Base-by-base conservation (phyloP, 2,113 vertebrate species). In the Dicerorhinus sumatrensis region DNA sequence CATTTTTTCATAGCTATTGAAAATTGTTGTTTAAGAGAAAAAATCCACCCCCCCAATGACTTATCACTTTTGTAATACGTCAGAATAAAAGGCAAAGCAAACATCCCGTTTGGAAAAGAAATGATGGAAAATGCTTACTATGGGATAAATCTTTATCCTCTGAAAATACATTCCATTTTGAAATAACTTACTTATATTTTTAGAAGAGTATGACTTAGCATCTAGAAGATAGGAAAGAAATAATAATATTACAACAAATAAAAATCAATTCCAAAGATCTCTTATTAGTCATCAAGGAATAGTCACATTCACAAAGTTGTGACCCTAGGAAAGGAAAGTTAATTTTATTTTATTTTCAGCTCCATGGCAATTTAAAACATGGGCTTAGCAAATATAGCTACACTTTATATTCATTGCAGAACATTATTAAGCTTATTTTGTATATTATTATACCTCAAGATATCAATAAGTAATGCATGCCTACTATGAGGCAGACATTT, bases 21-120 rank as follows among this genome's bases (percentile, higher is more conserved):
- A 97, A 9, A 97, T 85, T 58, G 91, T 63, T 94, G 3, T 95
- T 81, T 93, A 69, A 95, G 84, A 95, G 6, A 10, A 91, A 97
- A 48, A 97, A 54, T 27, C 36, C 36, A 63, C 23, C 14, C 33
- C 27, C 72, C 4, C 62, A 51, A 4, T 87, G 8, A 4, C 16
- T 89, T 97, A 79, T 87, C 0, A 79, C 65, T 96, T 96, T 85
- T 77, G 42, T 76, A 6, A 91, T 33, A 29, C 73, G 54, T 86
- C 80, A 76, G 42, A 39, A 92, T 75, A 31, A 93, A 62, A 67
- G 31, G 14, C 84, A 95, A 93, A 18, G 23, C 48, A 89, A 96
- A 92, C 72, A 82, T 21, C 17, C 0, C 3, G 80, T 31, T 27
- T 67, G 14, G 67, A 89, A 91, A 94, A 96, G 5, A 84, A 95